Base-by-base conservation (phyloP, 2,113 vertebrate species). In the Megatriorchis doriae region DNA sequence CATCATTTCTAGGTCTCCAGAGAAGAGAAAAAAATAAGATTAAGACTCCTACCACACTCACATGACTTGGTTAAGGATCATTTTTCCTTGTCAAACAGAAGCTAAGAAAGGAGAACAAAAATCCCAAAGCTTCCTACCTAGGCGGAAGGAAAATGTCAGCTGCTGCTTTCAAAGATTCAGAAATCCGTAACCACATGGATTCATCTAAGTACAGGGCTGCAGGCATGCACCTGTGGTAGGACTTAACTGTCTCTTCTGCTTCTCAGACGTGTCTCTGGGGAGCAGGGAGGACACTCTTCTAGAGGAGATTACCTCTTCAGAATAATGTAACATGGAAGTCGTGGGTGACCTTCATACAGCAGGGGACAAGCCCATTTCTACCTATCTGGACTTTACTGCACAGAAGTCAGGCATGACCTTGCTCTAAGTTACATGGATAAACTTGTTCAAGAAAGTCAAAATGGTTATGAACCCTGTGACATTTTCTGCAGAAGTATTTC, bases 251-350 rank as follows among this genome's bases (percentile, higher is more conserved):
- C 48, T 77, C 48, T 50, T 86, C 29, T 52, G 29, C 32, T 63
- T 32, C 62, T n/a, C 81, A 25, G 62, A 12, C 56, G 4, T 1
- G 15, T 13, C 72, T 23, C 50, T 25, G 50, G 25, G 62, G 22
- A 90, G 43, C 53, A 18, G 21, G 17, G 14, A 48, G 16, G 6
- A 16, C 0, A 1, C 32, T n/a, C 20, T 31, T 70, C n/a, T 16
- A 16, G 43, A 56, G 66, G 19, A 63, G 26, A 65, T 26, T 3
- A 1, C 36, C 13, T 56, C 71, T 53, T 52, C 66, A 29, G 34
- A 26, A 29, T 3, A 61, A 38, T 0, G 2, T 32, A 25, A 18
- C 16, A 2, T 11, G 3, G 42, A 36, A 29, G 42, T 20, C 1
- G 0, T 3, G 19, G 16, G 55, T 17, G 19, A 31, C 22, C 72